These are phyloP conservation scores for Euproctis similis DNA, from an alignment of 2,888 invertebrate species.

Conservation along the genomic window DNA sequence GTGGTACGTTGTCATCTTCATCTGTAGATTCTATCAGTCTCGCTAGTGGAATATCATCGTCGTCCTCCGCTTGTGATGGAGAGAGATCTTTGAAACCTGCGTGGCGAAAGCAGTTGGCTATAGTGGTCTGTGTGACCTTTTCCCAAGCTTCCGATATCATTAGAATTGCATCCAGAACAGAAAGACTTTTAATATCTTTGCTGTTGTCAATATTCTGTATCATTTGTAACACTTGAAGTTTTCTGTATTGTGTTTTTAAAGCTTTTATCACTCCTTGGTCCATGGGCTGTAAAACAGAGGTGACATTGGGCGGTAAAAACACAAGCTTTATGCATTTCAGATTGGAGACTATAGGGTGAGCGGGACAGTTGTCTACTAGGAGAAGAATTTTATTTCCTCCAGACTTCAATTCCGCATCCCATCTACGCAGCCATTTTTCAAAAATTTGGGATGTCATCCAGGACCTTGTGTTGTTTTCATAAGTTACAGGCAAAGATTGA, in stretches of 20 bases:
- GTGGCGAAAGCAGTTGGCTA: constrained; percentile 23
- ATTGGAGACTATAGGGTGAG: constrained; percentile 16
- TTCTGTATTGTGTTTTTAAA: too few species aligned
- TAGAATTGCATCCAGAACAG: constrained; percentile 23
- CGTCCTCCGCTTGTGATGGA: too few species aligned
- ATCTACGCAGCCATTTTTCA: not conserved
- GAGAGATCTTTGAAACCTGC: constrained; percentile 29
- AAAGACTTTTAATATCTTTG: too few species aligned
- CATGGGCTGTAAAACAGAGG: too few species aligned
- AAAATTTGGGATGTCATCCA: constrained; percentile 16
- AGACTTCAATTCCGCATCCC: constrained; percentile 15
- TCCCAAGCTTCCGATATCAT: constrained; percentile 28
- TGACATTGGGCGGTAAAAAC: too few species aligned
- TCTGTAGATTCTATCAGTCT: constrained; percentile 16
- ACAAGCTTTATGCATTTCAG: constrained; percentile 22
- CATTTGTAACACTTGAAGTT: too few species aligned
- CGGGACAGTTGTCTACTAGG: too few species aligned
- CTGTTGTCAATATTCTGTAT: too few species aligned
- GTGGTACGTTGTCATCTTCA: not conserved
- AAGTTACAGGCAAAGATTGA: constrained; percentile 14
- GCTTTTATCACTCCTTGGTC: too few species aligned
- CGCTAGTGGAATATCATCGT: too few species aligned
- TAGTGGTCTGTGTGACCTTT: too few species aligned
- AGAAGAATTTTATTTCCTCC: too few species aligned
- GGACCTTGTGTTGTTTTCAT: constrained; percentile 13